Evolutionary conservation across 2,888 invertebrate genomes (phyloP), one percentile per base, ranked within the genome.

Genomic region (Zelleria hepariella): DNA sequence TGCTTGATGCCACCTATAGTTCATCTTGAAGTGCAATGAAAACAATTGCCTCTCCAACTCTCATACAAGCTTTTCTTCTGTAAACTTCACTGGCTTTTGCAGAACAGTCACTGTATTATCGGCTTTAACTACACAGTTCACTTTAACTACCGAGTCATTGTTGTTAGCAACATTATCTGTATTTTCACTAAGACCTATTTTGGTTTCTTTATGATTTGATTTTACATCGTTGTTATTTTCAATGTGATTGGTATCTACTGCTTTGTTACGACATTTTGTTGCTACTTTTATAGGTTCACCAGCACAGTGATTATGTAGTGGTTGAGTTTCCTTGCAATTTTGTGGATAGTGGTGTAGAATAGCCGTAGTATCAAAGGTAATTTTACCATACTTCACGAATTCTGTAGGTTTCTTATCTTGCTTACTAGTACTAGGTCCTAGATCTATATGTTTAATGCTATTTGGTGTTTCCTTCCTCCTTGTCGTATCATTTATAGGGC

Each of bases 61-160:
- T 87, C 82, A 88, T 82, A 88, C 87, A 67, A 88, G 84, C 61
- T 88, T 88, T 66, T 88, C 88, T 74, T 88, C 87, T 32, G 85
- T 75, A 64, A 88, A 86, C 64, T 85, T 87, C 5, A 81, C 77
- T 42, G 85, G 78, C 60, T 82, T 76, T 64, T 77, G 79, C 56
- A 76, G 66, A 32, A 77, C 67, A 62, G 80, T 78, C 59, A 72
- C 68, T 64, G 67, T 72, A 62, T 66, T 74, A 64, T 67, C 69
- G 3, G 69, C 64, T 64, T 71, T 66, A 63, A 71, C 70, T 57
- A 74, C 67, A 59, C 72, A 69, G 62, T 74, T 74, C 4, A 63
- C 63, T 64, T 72, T 77, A 47, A 63, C 66, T 53, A 64, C 57
- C 24, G 51, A 58, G 58, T 65, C 66, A 59, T 79, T 76, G 65